Conservation (phyloP, 2,113 vertebrate species). For the Ceyx melanurus region DNA sequence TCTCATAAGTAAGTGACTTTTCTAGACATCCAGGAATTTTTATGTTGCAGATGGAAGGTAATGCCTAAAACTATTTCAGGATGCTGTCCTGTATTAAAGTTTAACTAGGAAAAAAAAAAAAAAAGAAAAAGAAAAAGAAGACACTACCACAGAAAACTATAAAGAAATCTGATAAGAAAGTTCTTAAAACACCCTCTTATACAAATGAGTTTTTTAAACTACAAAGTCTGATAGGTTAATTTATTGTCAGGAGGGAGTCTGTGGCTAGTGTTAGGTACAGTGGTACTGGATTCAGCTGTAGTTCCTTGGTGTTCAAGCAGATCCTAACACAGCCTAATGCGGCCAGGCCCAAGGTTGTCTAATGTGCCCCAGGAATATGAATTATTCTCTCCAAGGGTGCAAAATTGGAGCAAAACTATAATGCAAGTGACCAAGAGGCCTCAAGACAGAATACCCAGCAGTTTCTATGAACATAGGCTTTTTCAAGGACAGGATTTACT, state of each 20-base stretch:
- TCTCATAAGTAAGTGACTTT: neutral
- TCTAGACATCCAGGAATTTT: neutral
- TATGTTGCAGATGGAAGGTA: neutral
- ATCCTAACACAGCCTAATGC: rapidly evolving
- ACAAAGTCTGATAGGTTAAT: neutral
- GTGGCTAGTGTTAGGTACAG: neutral
- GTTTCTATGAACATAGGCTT: neutral
- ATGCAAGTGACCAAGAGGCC: neutral
- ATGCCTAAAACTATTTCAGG: neutral
- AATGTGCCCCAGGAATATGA: neutral
- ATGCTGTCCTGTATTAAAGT: neutral
- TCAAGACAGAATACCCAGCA: neutral
- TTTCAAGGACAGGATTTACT: neutral
- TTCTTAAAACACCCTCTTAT: neutral
- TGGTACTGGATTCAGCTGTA: neutral
- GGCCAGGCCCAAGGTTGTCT: neutral
- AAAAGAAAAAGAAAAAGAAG: neutral
- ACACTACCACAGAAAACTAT: neutral
- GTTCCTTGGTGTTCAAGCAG: neutral
- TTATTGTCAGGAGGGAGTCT: neutral
- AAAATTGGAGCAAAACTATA: neutral
- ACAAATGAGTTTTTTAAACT: neutral
- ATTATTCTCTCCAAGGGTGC: neutral
- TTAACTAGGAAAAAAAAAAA: neutral
- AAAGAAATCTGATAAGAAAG: neutral